Evolutionary conservation across 2,888 invertebrate species (phyloP).

Genomic region (Yponomeuta malinellus): DNA sequence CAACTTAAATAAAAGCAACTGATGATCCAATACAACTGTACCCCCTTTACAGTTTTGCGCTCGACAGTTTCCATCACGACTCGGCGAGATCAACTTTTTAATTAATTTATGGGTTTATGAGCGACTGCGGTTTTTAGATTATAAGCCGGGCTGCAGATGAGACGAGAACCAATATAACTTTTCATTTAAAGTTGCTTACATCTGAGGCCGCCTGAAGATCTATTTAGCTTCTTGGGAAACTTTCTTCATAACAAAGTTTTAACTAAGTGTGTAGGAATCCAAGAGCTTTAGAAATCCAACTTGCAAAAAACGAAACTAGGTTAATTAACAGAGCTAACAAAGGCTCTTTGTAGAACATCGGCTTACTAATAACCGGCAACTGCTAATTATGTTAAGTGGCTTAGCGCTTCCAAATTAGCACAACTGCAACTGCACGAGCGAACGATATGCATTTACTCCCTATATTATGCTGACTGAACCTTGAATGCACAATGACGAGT

Average conservation of each 20-base stretch:
- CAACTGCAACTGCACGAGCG: conserved; percentile 26
- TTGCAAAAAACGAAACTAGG: background rate
- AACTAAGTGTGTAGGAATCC: background rate
- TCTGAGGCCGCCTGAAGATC: background rate
- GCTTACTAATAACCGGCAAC: conserved; percentile 43
- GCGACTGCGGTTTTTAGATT: conserved; percentile 1
- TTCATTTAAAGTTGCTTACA: background rate
- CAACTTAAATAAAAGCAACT: background rate
- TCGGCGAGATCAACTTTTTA: conserved; percentile 10
- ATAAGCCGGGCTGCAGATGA: background rate
- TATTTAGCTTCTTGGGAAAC: background rate
- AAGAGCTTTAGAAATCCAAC: background rate
- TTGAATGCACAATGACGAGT: no score
- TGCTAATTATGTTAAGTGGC: conserved; percentile 46
- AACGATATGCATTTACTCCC: background rate
- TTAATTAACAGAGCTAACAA: conserved; percentile 5
- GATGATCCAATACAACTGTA: background rate
- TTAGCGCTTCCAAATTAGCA: conserved; percentile 32
- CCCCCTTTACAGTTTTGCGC: background rate
- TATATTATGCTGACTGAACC: no score
- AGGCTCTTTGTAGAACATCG: conserved; percentile 18
- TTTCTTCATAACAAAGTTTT: background rate
- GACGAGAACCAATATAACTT: background rate
- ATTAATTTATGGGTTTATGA: conserved; percentile 7
- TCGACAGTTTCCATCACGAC: conserved; percentile 6